These are phyloP conservation scores for Allophyes oxyacanthae DNA, from an alignment of 2,888 invertebrate genomes.

Conservation along the genomic window DNA sequence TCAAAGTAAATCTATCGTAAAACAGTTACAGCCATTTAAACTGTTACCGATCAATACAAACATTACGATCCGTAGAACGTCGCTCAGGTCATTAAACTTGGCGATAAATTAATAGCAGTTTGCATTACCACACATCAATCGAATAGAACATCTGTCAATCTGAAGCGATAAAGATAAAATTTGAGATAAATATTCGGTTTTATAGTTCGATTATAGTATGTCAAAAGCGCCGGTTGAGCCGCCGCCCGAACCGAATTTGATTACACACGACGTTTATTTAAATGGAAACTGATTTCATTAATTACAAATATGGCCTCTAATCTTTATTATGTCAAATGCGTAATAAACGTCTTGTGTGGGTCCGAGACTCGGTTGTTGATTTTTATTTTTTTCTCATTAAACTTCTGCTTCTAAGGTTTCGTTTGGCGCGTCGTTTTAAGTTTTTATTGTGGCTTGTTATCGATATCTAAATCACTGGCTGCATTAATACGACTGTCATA, in stretches of 20 bases:
- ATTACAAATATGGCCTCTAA: conserved; percentile 80
- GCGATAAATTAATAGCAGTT: conserved; percentile 74
- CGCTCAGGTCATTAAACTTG: conserved; percentile 61
- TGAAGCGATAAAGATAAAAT: conserved; percentile 69
- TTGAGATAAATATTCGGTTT: conserved; percentile 63
- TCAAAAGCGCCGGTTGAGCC: conserved; percentile 75
- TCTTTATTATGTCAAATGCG: conserved; percentile 80
- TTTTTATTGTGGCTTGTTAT: conserved; percentile 78
- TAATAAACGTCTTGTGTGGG: conserved; percentile 65
- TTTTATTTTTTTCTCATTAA: conserved; percentile 67
- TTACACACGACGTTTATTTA: conserved; percentile 71
- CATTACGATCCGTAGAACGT: conserved; percentile 67
- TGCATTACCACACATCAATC: conserved; percentile 72
- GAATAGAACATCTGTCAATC: conserved; percentile 71
- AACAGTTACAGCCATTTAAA: conserved; percentile 72
- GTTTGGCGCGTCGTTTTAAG: conserved; percentile 70
- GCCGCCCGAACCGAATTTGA: conserved; percentile 68
- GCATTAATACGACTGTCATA: conserved; percentile 83
- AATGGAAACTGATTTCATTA: conserved; percentile 82
- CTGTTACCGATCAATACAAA: conserved; percentile 71
- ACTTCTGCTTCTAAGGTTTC: conserved; percentile 66
- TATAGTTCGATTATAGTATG: conserved; percentile 68
- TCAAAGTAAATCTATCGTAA: conserved; percentile 79
- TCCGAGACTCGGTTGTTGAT: conserved; percentile 56
- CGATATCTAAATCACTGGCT: conserved; percentile 79